Conservation (phyloP, 2,888 invertebrate genomes). For the Lithodes maja region DNA sequence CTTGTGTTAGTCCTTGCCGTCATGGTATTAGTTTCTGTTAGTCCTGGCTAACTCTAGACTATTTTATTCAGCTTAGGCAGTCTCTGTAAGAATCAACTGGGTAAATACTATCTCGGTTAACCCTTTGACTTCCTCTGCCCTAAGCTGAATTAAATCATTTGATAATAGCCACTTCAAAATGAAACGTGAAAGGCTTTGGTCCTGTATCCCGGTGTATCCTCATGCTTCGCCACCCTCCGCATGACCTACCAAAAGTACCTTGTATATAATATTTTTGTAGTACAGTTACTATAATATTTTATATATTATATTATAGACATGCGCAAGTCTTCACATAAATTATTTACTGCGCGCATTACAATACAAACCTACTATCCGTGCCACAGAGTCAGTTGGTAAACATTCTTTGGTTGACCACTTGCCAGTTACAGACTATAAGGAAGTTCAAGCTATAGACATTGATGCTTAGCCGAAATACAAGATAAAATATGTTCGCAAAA, state of each 20-base stretch:
- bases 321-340: conserved; percentile 23
- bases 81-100: too few relatives aligned
- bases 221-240: conserved; percentile 31
- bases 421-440: too few relatives aligned
- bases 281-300: conserved; percentile 36
- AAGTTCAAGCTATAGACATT: too few relatives aligned
- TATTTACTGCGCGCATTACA: conserved; percentile 33
- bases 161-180: too few relatives aligned
- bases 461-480: too few relatives aligned
- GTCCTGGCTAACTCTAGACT: too few relatives aligned
- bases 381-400: conserved; percentile 61
- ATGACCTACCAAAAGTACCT: conserved; percentile 56
- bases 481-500: too few relatives aligned
- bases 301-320: conserved; percentile 45
- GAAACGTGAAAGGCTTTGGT: background rate
- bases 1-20: conserved; percentile 16
- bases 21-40: too few relatives aligned
- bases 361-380: conserved; percentile 54
- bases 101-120: too few relatives aligned
- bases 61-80: too few relatives aligned
- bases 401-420: conserved; percentile 15
- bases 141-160: too few relatives aligned
- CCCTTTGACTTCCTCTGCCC: too few relatives aligned
- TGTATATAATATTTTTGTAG: conserved; percentile 62
- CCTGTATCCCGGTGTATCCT: conserved; percentile 6